Base-by-base conservation (phyloP, 2,113 vertebrate species). In the Pogona vitticeps region DNA sequence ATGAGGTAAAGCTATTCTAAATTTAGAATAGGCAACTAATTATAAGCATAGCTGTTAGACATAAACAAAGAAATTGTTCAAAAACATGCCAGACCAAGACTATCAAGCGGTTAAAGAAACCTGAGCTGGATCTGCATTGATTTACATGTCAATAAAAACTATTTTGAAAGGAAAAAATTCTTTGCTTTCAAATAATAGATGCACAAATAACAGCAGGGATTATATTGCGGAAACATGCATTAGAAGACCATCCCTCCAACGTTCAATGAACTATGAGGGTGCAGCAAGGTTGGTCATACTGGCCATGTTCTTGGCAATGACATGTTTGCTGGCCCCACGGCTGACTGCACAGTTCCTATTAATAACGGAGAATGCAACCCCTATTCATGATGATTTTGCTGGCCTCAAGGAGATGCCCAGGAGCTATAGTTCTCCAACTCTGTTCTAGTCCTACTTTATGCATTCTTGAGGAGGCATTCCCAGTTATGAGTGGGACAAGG, bases 1-100 rank as follows among this genome's bases (percentile, higher is more conserved):
- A 88, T 81, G 83, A 85, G 61, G 70, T 59, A 88, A 42, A 67
- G 82, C 58, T 40, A 26, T 76, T 85, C 71, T 81, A 81, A 82
- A 76, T 61, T 88, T 70, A 84, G 77, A 84, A 61, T 61, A 82
- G 80, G 73, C 52, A 70, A 33, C 65, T 77, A 76, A 76, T 77
- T 82, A 70, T 33, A 82, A 82, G 52, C 40, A 28, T 59, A 76
- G 63, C 21, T 40, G 52, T 13, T 71, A 36, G 42, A 23, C 56
- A 85, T 63, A 88, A 77, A 82, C 46, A 82, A 59, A 85, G 28
- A 67, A 81, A 28, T 76, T 17, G 31, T 38, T 36, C 81, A 81
- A 61, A 85, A 81, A 31, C 21, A 79, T 38, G 20, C 70, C 36
- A 40, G 63, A 56, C 59, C 46, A 46, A 28, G 28, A 33, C 28